A percentile compares a stretch with the other conserved stretches of the same genome.
phyloP scores from a whole-genome alignment of 2,888 invertebrate species.

The Hirtodrosophila confusa region DNA sequence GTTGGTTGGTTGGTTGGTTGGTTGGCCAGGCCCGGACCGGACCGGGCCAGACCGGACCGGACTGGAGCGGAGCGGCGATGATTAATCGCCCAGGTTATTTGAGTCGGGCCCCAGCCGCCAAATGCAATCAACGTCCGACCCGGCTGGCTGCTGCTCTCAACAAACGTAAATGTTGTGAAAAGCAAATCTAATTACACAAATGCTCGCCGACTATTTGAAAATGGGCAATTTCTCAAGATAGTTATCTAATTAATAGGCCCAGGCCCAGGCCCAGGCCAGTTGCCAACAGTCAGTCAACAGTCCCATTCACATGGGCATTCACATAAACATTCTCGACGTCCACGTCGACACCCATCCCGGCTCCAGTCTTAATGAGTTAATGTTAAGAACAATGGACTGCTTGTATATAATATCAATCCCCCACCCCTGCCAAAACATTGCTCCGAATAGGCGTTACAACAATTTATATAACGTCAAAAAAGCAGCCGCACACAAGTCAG shows the following conservation, averaged over 20 bases:
- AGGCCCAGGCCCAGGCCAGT: constrained; percentile 36
- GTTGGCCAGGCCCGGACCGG: constrained; percentile 29
- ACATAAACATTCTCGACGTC: constrained; percentile 41
- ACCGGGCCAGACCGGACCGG: constrained; percentile 4
- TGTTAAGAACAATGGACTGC: constrained; percentile 71
- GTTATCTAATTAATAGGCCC: constrained; percentile 84
- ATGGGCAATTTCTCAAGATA: constrained; percentile 84
- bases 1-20: constrained; percentile 13
- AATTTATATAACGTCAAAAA: constrained; percentile 70
- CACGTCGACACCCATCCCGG: constrained; percentile 54
- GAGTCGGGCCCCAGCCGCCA: constrained; percentile 68
- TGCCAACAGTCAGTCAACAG: constrained; percentile 8
- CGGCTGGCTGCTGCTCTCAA: constrained; percentile 18
- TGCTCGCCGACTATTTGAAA: constrained; percentile 82
- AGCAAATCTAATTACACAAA: constrained; percentile 84
- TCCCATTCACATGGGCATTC: constrained; percentile 7
- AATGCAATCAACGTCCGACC: constrained; percentile 70
- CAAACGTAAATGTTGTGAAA: constrained; percentile 82
- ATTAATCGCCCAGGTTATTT: constrained; percentile 75
- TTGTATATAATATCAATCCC: constrained; percentile 49
- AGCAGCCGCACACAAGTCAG: constrained; percentile 27
- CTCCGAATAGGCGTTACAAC: constrained; percentile 75
- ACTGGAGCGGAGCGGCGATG: constrained; percentile 39
- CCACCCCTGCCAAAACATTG: constrained; percentile 60
- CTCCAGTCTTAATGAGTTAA: constrained; percentile 73